A percentile compares a stretch with the other conserved stretches of the same genome.
Conservation (phyloP, 2,888 invertebrate genomes). For the Ornithoptera priamus region DNA sequence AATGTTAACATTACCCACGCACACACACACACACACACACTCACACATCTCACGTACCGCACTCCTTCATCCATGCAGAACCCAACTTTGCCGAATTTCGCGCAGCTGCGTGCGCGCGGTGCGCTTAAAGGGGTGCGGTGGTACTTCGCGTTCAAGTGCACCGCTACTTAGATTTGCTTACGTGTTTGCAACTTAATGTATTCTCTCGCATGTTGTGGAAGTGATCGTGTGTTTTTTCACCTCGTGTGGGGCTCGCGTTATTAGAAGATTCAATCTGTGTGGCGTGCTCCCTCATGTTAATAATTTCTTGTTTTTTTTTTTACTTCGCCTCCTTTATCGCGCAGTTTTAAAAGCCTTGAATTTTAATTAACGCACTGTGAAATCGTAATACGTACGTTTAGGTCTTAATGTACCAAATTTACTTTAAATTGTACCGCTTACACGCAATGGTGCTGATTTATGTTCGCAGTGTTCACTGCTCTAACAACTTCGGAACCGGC, state of each 20-base stretch:
- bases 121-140: no score
- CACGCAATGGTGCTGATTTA: neutral
- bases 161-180: slow-evolving; percentile 40
- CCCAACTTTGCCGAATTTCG: no score
- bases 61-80: no score
- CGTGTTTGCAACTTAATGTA: slow-evolving; percentile 47
- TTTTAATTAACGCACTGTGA: slow-evolving; percentile 57
- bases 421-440: neutral
- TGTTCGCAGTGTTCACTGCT: no score
- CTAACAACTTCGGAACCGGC: no score
- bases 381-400: slow-evolving; percentile 40
- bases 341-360: slow-evolving; percentile 53
- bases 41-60: no score
- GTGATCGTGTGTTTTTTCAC: slow-evolving; percentile 51
- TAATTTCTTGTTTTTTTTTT: slow-evolving; percentile 47
- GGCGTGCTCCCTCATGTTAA: slow-evolving; percentile 63
- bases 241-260: slow-evolving; percentile 48
- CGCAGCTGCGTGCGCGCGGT: no score
- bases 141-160: no score
- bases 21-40: no score
- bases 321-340: slow-evolving; percentile 48
- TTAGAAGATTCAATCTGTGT: slow-evolving; percentile 66
- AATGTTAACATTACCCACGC: no score
- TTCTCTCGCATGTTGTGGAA: slow-evolving; percentile 68
- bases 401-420: slow-evolving; percentile 1